Base-by-base conservation (phyloP, 2,888 invertebrate species). In the Metacarcinus magister region DNA sequence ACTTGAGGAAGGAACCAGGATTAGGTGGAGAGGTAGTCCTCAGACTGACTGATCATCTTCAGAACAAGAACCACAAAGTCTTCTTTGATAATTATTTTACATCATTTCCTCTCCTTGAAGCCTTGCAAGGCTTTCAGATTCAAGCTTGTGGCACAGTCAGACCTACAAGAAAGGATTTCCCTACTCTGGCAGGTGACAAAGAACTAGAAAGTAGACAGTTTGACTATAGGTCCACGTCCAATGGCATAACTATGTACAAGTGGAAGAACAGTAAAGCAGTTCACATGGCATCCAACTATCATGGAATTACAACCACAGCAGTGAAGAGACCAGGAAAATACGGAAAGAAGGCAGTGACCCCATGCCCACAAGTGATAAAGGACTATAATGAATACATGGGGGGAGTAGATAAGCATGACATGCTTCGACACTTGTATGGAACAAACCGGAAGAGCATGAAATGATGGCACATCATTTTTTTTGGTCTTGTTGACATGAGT, bases 361-460 rank as follows among this genome's bases (percentile, higher is more conserved):
- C 97, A 28, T 97, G 97, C 96, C 97, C 97, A 28, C 60, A 95
- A 90, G 93, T 97, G 75, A 96, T 97, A 23, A 97, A 96, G 54
- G 96, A 97, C 95, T 97, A 97, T 95, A 97, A 97, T 96, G 95
- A 54, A 23, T 96, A 97, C 96, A 97, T 97, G 97, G 97, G 97
- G 28, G 97, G 96, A 96, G 97, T 97, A 7, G 97, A 97, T 97
- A 97, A 97, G 96, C 96, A 97, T 54, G 97, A 97, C 94, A 97
- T 97, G 97, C 93, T 97, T n/a, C 97, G 97, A 97, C 96, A 97
- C 23, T 87, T 96, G 28, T 97, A 97, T 96, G 97, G 97, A 94
- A 97, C 97, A 44, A 97, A 97, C 94, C 93, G 97, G 75, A 97
- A 97, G 97, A 97, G 97, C 39, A 97, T 97, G 96, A 97, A 89